These are phyloP conservation scores for Bovichtus diacanthus DNA, from an alignment of 2,797 vertebrate species.

Conservation along the genomic window DNA sequence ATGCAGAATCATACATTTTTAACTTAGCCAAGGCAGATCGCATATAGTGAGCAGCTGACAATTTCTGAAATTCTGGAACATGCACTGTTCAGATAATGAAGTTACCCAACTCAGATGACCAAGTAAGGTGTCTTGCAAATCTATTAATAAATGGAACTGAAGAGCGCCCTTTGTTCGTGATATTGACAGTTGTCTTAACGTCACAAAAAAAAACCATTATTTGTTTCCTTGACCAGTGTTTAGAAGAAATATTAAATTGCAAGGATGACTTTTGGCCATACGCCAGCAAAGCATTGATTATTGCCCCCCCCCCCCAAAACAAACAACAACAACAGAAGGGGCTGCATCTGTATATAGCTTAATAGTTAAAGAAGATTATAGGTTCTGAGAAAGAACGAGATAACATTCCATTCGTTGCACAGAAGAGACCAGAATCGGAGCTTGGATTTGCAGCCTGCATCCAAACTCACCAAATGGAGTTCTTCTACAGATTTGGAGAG, in stretches of 20 bases:
- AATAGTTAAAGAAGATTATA: neutral
- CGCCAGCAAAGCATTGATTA: neutral
- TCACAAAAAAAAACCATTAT: neutral
- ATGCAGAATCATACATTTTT: neutral
- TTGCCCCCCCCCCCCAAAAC: no score
- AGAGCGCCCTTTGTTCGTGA: neutral
- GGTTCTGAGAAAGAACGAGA: neutral
- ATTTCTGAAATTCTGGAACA: slow-evolving; percentile 7
- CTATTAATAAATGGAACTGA: neutral
- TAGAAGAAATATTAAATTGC: neutral
- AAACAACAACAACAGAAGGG: neutral
- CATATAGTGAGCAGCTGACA: no score
- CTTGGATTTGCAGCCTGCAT: neutral
- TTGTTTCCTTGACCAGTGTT: slow-evolving; percentile 8
- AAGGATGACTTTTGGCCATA: neutral
- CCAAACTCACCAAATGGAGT: neutral
- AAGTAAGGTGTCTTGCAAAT: neutral
- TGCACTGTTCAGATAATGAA: neutral
- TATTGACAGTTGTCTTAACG: neutral
- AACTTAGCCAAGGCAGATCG: no score
- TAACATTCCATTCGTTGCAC: neutral
- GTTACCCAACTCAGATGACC: neutral
- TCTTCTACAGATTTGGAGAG: neutral
- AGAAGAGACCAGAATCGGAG: neutral
- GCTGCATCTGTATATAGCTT: slow-evolving; percentile 1